phyloP scores from a whole-genome alignment of 2,797 vertebrate species.

The Podarcis lilfordi region DNA sequence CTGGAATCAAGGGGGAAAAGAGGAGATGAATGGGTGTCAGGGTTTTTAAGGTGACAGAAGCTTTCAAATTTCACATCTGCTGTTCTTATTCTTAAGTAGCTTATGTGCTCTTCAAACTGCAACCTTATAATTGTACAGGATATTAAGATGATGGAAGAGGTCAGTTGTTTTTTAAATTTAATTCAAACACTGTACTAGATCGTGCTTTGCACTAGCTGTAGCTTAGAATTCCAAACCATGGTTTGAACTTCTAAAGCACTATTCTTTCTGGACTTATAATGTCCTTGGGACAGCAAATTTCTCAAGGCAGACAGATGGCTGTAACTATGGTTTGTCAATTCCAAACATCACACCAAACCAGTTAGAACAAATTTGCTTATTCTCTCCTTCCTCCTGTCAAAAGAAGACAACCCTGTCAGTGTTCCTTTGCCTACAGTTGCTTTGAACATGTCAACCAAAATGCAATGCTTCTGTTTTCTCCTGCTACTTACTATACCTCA shows the following conservation, averaged over 20 bases:
- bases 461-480: neutral
- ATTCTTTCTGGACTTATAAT: neutral
- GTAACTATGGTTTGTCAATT: neutral
- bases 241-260: neutral
- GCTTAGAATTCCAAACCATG: neutral
- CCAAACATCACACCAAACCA: neutral
- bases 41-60: neutral
- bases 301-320: neutral
- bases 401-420: neutral
- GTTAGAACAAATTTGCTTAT: neutral
- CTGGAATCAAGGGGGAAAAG: conserved; percentile 75
- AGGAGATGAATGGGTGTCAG: neutral
- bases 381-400: neutral
- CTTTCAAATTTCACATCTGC: neutral
- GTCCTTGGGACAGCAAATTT: neutral
- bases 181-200: neutral
- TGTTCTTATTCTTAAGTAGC: neutral
- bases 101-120: neutral
- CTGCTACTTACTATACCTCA: neutral
- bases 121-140: neutral
- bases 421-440: neutral
- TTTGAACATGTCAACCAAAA: neutral
- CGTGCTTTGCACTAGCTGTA: neutral
- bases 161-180: too few relatives aligned
- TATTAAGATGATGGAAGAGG: neutral